A percentile compares a stretch with the other conserved stretches of the same genome.
Evolutionary conservation across 2,113 vertebrate genomes (phyloP).

Genomic region (Camelus bactrianus): DNA sequence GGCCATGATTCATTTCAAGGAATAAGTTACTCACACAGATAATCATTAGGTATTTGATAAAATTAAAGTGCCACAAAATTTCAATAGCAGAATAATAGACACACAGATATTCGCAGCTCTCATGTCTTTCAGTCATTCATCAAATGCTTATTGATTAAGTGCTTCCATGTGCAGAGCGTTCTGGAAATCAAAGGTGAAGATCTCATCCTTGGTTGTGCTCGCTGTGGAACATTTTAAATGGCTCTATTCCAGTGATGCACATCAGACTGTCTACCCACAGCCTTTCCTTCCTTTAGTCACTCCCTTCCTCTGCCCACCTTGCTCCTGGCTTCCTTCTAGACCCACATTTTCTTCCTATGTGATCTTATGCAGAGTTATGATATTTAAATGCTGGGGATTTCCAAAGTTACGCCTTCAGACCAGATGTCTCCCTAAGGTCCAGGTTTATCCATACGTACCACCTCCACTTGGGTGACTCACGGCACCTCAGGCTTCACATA

Average conservation of each 20-base stretch:
- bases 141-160: neutral
- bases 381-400: neutral
- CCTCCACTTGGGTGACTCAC: neutral
- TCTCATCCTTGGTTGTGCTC: neutral
- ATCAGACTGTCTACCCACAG: neutral
- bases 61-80: neutral
- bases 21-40: neutral
- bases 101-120: neutral
- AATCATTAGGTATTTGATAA: neutral
- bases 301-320: neutral
- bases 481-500: neutral
- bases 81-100: neutral
- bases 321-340: neutral
- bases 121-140: neutral
- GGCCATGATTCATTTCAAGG: neutral
- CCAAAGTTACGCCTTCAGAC: neutral
- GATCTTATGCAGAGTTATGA: neutral
- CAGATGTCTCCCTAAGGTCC: neutral
- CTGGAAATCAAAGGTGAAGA: neutral
- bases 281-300: neutral
- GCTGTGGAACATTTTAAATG: neutral
- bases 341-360: neutral
- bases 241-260: neutral
- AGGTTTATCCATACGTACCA: neutral
- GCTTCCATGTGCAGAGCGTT: neutral